A percentile compares a stretch with the other conserved stretches of the same genome.
These are phyloP conservation scores for Pemphredon lugubris DNA, from an alignment of 2,888 invertebrate species.

Conservation along the genomic window DNA sequence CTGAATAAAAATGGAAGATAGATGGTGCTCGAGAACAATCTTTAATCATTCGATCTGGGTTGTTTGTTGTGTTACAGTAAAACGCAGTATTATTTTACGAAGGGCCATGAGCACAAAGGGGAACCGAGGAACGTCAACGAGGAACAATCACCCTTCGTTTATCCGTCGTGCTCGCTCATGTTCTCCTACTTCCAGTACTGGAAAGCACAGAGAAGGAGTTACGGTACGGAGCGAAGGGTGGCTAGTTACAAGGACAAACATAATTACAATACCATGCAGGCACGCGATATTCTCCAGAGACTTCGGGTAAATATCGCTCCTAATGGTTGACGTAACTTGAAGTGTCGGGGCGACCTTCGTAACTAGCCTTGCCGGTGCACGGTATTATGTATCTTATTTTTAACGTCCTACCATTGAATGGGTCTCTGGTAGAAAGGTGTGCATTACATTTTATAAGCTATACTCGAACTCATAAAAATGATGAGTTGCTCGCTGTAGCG, in stretches of 20 bases:
- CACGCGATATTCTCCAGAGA: conserved; percentile 83
- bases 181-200: conserved; percentile 80
- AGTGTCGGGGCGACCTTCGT: too few species aligned
- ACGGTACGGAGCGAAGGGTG: conserved; percentile 71
- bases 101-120: conserved; percentile 68
- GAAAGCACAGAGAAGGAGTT: conserved; percentile 76
- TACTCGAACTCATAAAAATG: too few species aligned
- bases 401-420: too few species aligned
- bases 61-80: conserved; percentile 48
- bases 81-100: conserved; percentile 71
- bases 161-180: conserved; percentile 80
- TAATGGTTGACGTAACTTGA: neutral
- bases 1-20: too few species aligned
- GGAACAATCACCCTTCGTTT: conserved; percentile 80
- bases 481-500: too few species aligned
- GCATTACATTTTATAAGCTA: too few species aligned
- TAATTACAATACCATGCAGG: conserved; percentile 75
- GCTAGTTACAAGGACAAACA: conserved; percentile 72
- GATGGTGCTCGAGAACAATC: too few species aligned
- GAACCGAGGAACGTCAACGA: conserved; percentile 72
- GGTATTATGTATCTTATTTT: too few species aligned
- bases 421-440: too few species aligned
- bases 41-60: too few species aligned
- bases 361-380: too few species aligned
- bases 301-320: conserved; percentile 81